phyloP scores from a whole-genome alignment of 2,888 invertebrate genomes.

The Bembecia ichneumoniformis region DNA sequence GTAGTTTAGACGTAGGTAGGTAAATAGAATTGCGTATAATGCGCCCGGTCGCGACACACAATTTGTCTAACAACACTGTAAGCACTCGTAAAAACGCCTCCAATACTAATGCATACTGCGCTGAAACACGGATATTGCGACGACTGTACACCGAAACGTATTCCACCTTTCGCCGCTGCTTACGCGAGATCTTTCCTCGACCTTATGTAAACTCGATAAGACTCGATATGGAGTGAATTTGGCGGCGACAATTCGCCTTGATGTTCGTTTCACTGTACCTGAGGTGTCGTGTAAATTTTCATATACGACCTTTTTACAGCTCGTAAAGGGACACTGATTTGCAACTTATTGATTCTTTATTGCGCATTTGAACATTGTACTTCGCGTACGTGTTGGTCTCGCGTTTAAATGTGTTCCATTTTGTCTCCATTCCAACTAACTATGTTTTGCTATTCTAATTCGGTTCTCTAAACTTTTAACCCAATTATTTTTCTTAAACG shows the following conservation, averaged over 20 bases:
- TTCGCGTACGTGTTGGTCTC: slow-evolving; percentile 1
- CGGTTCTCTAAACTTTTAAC: no score
- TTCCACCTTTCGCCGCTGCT: neutral
- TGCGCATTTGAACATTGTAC: slow-evolving; percentile 1
- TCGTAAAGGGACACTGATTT: slow-evolving; percentile 22
- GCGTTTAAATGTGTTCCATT: neutral
- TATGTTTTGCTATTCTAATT: no score
- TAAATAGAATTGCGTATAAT: slow-evolving; percentile 23
- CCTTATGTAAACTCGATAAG: neutral
- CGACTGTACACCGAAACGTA: neutral
- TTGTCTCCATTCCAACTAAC: no score
- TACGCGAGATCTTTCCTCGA: neutral
- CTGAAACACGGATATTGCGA: neutral
- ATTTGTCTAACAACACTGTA: slow-evolving; percentile 13
- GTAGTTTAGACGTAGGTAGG: slow-evolving; percentile 50
- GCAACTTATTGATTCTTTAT: slow-evolving; percentile 23
- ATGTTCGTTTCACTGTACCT: slow-evolving; percentile 1
- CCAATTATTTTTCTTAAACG: no score
- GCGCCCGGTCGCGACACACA: slow-evolving; percentile 15
- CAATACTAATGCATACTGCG: slow-evolving; percentile 9
- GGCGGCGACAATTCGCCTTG: neutral
- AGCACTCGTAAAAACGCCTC: slow-evolving; percentile 23
- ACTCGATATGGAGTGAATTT: neutral
- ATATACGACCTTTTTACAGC: slow-evolving; percentile 17
- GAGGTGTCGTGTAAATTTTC: slow-evolving; percentile 12